These are phyloP conservation scores for Neoaliturus tenellus DNA, from an alignment of 2,888 invertebrate species.

Conservation along the genomic window DNA sequence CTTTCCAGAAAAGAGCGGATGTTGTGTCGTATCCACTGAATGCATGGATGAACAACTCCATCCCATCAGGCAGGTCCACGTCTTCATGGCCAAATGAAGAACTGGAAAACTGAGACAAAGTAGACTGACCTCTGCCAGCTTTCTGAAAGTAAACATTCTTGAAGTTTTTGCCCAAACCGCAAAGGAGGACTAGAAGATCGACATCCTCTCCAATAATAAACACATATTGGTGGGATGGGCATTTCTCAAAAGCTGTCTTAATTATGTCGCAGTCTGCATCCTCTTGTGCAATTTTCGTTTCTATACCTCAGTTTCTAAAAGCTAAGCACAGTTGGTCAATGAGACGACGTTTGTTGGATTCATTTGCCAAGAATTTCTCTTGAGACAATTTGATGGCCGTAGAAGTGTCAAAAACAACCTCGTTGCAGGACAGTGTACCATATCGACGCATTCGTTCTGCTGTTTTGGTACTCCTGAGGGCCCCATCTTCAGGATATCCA, in stretches of 20 bases:
- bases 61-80: no score
- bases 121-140: conserved; percentile 54
- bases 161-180: not conserved
- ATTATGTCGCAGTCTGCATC: conserved; percentile 62
- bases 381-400: conserved; percentile 59
- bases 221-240: conserved; percentile 55
- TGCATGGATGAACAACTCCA: conserved; percentile 64
- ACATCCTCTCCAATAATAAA: conserved; percentile 62
- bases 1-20: conserved; percentile 61
- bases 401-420: conserved; percentile 59
- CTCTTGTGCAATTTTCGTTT: conserved; percentile 52
- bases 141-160: conserved; percentile 29
- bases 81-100: no score
- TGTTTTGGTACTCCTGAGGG: conserved; percentile 51
- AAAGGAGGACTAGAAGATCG: conserved; percentile 66
- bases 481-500: conserved; percentile 63
- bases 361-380: conserved; percentile 57
- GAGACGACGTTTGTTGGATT: conserved; percentile 56
- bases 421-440: conserved; percentile 54
- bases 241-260: conserved; percentile 54
- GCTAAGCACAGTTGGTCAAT: not conserved
- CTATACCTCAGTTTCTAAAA: conserved; percentile 60
- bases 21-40: conserved; percentile 61
- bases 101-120: no score
- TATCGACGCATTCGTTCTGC: not conserved